Evolutionary conservation across 2,888 invertebrate genomes (phyloP).

Genomic region (Lasioglossum marginatum): DNA sequence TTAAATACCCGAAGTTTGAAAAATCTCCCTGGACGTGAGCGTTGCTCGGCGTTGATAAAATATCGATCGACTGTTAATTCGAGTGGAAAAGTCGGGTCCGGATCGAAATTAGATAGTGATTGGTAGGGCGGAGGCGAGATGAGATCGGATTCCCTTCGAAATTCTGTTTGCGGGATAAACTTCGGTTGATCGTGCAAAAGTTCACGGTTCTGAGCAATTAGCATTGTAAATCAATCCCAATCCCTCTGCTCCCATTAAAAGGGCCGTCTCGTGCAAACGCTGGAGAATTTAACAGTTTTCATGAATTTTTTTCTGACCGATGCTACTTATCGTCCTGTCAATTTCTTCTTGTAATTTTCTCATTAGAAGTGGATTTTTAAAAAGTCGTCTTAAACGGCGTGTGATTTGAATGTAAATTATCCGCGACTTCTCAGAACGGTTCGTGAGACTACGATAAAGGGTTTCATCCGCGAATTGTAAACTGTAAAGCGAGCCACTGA

Average conservation of each 20-base stretch:
- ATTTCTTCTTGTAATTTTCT: not conserved
- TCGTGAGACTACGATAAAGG: not conserved
- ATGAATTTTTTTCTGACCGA: not conserved
- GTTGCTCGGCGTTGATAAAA: not conserved
- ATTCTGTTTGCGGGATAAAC: conserved; percentile 34
- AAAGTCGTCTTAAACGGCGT: no score
- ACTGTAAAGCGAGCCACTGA: not conserved
- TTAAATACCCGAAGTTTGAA: not conserved
- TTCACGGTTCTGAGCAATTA: not conserved
- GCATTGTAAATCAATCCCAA: not conserved
- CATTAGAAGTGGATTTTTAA: not conserved
- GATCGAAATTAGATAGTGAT: conserved; percentile 29
- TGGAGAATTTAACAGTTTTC: not conserved
- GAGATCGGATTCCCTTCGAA: conserved; percentile 11
- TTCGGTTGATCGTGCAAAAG: not conserved
- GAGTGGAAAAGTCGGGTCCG: not conserved
- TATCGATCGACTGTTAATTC: not conserved
- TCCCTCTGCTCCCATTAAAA: not conserved
- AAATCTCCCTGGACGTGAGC: not conserved
- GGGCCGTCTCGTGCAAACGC: not conserved
- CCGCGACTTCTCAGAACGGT: not conserved
- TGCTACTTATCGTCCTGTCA: not conserved
- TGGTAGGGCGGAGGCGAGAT: not conserved
- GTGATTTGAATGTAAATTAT: no score
- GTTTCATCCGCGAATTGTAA: not conserved